These are phyloP conservation scores for Brachystomella parvula DNA, from an alignment of 1,140 invertebrate genomes.

Conservation along the genomic window DNA sequence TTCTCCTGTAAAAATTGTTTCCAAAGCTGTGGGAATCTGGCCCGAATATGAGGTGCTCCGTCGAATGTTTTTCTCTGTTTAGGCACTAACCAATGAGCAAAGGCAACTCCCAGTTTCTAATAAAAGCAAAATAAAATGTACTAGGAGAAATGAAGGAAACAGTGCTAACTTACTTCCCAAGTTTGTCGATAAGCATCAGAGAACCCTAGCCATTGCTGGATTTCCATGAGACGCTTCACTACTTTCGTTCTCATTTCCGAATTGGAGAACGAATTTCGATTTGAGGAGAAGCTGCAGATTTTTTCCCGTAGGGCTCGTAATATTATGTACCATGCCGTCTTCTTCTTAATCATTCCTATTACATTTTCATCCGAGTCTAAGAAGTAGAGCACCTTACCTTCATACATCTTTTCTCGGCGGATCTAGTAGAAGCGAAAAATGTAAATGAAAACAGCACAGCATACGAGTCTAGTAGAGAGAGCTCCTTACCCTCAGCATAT, in stretches of 20 bases:
- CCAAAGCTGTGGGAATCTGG: slow-evolving; percentile 26
- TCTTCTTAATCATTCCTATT: slow-evolving; percentile 48
- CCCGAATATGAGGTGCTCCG: background rate
- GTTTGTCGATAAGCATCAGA: slow-evolving; percentile 13
- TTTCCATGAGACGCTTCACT: slow-evolving; percentile 41
- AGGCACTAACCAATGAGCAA: slow-evolving; percentile 16
- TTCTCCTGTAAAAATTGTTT: slow-evolving; percentile 18
- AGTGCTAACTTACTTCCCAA: slow-evolving; percentile 25
- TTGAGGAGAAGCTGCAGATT: slow-evolving; percentile 20
- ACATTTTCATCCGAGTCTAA: slow-evolving; percentile 42
- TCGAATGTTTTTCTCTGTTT: background rate
- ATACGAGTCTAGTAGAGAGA: slow-evolving; percentile 5
- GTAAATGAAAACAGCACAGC: background rate
- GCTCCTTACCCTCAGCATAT: slow-evolving; percentile 35
- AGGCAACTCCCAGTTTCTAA: slow-evolving; percentile 22
- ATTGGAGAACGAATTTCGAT: background rate
- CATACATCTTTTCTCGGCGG: slow-evolving; percentile 42
- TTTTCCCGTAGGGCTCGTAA: slow-evolving; percentile 47
- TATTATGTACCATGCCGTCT: slow-evolving; percentile 49
- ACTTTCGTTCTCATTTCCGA: slow-evolving; percentile 28
- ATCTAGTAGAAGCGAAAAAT: slow-evolving; percentile 42
- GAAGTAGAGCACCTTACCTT: slow-evolving; percentile 49
- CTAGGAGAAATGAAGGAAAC: background rate
- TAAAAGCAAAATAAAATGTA: slow-evolving; percentile 4
- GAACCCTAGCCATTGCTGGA: slow-evolving; percentile 42